These are phyloP conservation scores for Globodera ellingtonae DNA, from an alignment of 1,140 invertebrate species.

Conservation along the genomic window DNA sequence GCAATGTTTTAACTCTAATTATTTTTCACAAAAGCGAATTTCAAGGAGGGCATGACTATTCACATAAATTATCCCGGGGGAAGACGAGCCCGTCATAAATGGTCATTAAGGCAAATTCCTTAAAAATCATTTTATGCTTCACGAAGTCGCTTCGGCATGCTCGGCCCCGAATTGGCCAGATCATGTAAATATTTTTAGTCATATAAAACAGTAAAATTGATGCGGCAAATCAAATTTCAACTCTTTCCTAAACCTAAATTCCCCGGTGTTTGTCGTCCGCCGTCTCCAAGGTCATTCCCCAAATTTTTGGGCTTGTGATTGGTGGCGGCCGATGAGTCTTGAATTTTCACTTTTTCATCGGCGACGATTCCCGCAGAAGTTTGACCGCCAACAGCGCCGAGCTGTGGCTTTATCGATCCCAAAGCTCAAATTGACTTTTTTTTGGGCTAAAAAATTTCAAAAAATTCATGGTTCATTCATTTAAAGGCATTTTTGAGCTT, in stretches of 20 bases:
- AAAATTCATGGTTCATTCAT: neutral
- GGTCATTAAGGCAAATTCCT: too few species aligned
- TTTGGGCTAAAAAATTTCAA: neutral
- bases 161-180: neutral
- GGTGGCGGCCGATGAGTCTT: neutral
- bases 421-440: constrained; percentile 1
- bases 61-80: too few species aligned
- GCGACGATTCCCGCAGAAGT: neutral
- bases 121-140: neutral
- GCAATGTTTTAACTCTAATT: too few species aligned
- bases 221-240: neutral
- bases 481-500: neutral
- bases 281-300: neutral
- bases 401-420: neutral
- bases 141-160: neutral
- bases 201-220: neutral
- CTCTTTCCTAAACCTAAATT: neutral
- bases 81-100: too few species aligned
- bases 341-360: neutral
- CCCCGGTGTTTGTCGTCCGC: neutral
- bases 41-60: too few species aligned
- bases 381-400: neutral
- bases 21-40: too few species aligned
- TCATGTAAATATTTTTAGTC: too few species aligned
- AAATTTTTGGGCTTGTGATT: neutral